Percentiles rank a stretch among this genome's conserved stretches.
These are phyloP conservation scores for Chloropsis hardwickii DNA, from an alignment of 2,113 vertebrate species.

Conservation along the genomic window DNA sequence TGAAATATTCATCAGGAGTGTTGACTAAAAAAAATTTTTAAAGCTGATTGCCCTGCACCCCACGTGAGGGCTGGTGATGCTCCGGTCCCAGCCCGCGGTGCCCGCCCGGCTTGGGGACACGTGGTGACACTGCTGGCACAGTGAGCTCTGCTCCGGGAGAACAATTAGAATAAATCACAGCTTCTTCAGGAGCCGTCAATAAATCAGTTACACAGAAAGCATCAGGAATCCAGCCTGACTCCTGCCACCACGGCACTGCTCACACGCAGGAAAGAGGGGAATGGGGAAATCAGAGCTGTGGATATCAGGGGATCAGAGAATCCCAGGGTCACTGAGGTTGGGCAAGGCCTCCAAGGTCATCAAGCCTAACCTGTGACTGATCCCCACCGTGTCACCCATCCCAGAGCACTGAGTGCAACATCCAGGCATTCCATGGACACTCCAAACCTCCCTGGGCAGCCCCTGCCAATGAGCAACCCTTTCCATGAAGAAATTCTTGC, in stretches of 20 bases:
- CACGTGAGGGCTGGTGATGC: neutral
- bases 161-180: neutral
- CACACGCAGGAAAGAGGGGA: neutral
- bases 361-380: neutral
- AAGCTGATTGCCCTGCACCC: constrained; percentile 6
- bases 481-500: neutral
- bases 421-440: neutral
- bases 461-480: neutral
- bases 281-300: neutral
- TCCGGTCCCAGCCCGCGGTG: neutral
- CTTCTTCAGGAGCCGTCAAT: neutral
- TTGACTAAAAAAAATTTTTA: neutral
- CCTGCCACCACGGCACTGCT: neutral
- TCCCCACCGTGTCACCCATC: neutral
- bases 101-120: neutral
- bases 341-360: neutral
- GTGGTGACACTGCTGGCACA: neutral
- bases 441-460: neutral
- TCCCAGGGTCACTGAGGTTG: neutral
- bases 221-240: neutral
- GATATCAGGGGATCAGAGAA: neutral
- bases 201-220: neutral
- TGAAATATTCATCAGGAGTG: constrained; percentile 58
- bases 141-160: neutral
- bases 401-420: neutral